Evolutionary conservation across 2,888 invertebrate genomes (phyloP).

Genomic region (Unio delphinus): DNA sequence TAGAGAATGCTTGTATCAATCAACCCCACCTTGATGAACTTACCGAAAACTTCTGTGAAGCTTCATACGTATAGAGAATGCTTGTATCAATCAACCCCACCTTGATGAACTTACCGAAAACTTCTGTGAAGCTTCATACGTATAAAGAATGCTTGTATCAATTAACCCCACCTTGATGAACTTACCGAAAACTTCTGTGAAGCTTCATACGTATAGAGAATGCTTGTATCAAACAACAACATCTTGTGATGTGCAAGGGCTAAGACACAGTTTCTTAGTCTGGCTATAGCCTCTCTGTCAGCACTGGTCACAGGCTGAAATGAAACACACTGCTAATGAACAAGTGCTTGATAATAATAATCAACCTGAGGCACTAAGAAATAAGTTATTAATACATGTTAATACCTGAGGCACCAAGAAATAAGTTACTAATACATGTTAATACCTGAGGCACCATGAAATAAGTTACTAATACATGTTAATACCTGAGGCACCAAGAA

Average conservation of each 20-base stretch:
- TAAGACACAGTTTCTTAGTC: constrained; percentile 90
- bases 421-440: no score
- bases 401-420: no score
- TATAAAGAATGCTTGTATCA: constrained; percentile 71
- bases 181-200: constrained; percentile 85
- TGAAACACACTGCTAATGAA: constrained; percentile 7
- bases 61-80: no score
- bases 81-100: no score
- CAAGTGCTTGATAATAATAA: background rate
- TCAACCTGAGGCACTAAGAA: no score
- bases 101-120: constrained; percentile 77
- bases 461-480: no score
- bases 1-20: no score
- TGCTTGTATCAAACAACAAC: constrained; percentile 84
- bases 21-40: no score
- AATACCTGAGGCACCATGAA: no score
- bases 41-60: no score
- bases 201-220: constrained; percentile 91
- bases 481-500: no score
- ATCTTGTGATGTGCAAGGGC: constrained; percentile 89
- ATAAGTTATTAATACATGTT: no score
- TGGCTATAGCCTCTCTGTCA: constrained; percentile 88
- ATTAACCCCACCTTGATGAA: constrained; percentile 2
- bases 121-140: constrained; percentile 90
- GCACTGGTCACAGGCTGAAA: constrained; percentile 79